Percentiles rank a stretch among this genome's conserved stretches.
Evolutionary conservation across 2,888 invertebrate species (phyloP).

Genomic region (Macroteleia sp.): DNA sequence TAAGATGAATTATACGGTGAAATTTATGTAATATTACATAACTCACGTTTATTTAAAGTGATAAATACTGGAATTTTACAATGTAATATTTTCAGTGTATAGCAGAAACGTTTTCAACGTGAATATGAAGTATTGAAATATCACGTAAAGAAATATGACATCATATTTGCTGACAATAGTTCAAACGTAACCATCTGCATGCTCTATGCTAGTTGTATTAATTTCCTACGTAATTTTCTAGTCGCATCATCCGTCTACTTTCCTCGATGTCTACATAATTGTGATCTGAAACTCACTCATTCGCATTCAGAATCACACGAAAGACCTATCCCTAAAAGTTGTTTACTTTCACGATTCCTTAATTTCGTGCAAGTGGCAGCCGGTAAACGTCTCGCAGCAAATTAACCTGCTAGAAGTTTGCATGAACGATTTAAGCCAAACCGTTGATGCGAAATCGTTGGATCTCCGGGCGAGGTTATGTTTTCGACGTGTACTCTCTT

Average conservation of each 20-base stretch:
- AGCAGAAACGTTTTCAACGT: too few relatives aligned
- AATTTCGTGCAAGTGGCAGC: slow-evolving; percentile 61
- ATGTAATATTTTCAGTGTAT: too few relatives aligned
- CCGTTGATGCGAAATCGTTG: slow-evolving; percentile 80
- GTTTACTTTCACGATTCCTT: slow-evolving; percentile 61
- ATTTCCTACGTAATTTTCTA: slow-evolving; percentile 18
- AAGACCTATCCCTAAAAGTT: slow-evolving; percentile 47
- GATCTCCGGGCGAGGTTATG: slow-evolving; percentile 77
- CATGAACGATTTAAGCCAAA: slow-evolving; percentile 81
- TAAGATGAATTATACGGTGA: too few relatives aligned
- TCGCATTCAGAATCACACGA: slow-evolving; percentile 31
- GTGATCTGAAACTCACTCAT: slow-evolving; percentile 14
- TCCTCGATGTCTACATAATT: neutral
- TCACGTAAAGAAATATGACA: slow-evolving; percentile 1
- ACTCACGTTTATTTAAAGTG: too few relatives aligned
- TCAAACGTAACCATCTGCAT: neutral
- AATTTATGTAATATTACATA: too few relatives aligned
- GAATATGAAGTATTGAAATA: slow-evolving; percentile 10
- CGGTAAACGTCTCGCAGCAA: slow-evolving; percentile 61
- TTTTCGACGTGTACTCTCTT: slow-evolving; percentile 77
- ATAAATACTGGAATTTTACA: too few relatives aligned
- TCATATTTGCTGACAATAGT: neutral
- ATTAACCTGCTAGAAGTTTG: slow-evolving; percentile 76
- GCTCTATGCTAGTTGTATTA: slow-evolving; percentile 4
- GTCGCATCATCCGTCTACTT: slow-evolving; percentile 1